These are phyloP conservation scores for Eumaeus atala DNA, from an alignment of 1,140 invertebrate genomes.

Conservation along the genomic window DNA sequence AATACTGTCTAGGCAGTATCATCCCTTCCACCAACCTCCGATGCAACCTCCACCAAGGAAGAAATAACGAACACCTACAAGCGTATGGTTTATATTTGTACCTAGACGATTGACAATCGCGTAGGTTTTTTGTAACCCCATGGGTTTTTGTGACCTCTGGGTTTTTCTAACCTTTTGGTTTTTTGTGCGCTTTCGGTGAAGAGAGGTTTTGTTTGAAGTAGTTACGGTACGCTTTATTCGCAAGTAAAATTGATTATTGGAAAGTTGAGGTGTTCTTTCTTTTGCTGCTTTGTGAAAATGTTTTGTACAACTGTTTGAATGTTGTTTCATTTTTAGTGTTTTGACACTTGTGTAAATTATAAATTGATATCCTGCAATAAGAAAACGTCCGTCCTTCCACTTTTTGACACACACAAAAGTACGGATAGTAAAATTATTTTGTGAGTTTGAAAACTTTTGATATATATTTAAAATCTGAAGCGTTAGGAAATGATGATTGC, in stretches of 20 bases:
- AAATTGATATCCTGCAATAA: background rate
- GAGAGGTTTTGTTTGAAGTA: constrained; percentile 9
- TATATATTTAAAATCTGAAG: too few relatives aligned
- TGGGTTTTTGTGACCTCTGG: too few relatives aligned
- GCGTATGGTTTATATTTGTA: constrained; percentile 36
- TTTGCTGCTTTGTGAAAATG: background rate
- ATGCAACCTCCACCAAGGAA: constrained; percentile 46
- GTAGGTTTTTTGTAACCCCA: constrained; percentile 19
- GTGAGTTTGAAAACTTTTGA: too few relatives aligned
- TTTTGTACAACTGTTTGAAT: constrained; percentile 10
- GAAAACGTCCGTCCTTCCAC: constrained; percentile 4
- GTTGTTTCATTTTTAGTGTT: background rate
- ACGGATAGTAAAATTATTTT: too few relatives aligned
- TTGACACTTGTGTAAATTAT: background rate
- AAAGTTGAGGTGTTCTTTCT: background rate
- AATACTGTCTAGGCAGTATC: constrained; percentile 50
- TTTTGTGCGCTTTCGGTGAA: constrained; percentile 15
- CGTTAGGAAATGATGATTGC: too few relatives aligned
- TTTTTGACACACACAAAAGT: too few relatives aligned
- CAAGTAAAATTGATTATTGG: background rate
- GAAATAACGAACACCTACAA: constrained; percentile 35
- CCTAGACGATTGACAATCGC: constrained; percentile 43
- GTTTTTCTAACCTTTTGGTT: too few relatives aligned
- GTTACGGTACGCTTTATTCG: background rate
- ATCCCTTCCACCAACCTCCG: constrained; percentile 60